A percentile compares a stretch with the other conserved stretches of the same genome.
Conservation (phyloP, 2,888 invertebrate genomes). For the Ctena decussata region DNA sequence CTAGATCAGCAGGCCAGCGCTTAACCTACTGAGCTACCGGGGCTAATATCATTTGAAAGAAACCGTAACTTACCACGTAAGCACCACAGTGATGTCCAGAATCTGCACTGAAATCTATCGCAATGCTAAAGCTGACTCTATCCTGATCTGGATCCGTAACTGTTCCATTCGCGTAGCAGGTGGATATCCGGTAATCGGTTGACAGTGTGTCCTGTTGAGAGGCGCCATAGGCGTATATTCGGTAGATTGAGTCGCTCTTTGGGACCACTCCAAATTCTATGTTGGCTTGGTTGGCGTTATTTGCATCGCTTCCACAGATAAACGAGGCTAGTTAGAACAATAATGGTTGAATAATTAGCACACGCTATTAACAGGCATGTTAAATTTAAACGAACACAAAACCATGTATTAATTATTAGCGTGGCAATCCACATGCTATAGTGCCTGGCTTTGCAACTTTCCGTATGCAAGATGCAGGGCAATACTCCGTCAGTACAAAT, state of each 20-base stretch:
- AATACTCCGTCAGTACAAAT: too few relatives aligned
- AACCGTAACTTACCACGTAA: constrained; percentile 28
- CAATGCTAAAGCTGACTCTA: constrained; percentile 18
- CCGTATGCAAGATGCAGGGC: too few relatives aligned
- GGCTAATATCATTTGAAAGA: too few relatives aligned
- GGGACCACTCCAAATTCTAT: constrained; percentile 24
- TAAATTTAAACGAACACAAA: too few relatives aligned
- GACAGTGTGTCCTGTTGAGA: constrained; percentile 19
- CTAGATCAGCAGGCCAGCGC: too few relatives aligned
- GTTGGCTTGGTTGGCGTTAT: constrained; percentile 14
- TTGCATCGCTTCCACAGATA: constrained; percentile 16
- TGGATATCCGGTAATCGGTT: constrained; percentile 23
- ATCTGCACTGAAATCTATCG: constrained; percentile 20
- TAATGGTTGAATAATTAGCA: too few relatives aligned
- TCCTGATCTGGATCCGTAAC: background rate
- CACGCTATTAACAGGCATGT: too few relatives aligned
- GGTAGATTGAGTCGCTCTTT: constrained; percentile 28
- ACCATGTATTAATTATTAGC: too few relatives aligned
- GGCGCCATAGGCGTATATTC: constrained; percentile 47
- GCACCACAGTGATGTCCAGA: constrained; percentile 36
- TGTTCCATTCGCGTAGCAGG: constrained; percentile 25
- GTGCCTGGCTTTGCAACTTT: too few relatives aligned
- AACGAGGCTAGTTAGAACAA: constrained; percentile 23
- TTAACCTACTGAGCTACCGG: too few relatives aligned
- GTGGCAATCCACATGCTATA: too few relatives aligned